A percentile compares a stretch with the other conserved stretches of the same genome.
Evolutionary conservation across 2,888 invertebrate species (phyloP).

Genomic region (Drosophila peninsularis): DNA sequence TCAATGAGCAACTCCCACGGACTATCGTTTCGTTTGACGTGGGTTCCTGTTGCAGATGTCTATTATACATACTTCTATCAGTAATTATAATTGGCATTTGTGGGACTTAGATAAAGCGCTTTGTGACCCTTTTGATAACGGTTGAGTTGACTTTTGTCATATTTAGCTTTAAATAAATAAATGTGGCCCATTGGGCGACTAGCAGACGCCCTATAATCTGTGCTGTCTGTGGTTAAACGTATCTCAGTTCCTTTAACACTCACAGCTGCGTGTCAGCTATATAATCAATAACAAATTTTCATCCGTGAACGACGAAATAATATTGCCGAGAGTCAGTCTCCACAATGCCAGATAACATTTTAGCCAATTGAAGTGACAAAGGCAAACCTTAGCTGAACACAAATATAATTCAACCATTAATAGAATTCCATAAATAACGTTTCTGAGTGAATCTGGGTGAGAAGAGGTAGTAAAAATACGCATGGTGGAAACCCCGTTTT

Average conservation of each 20-base stretch:
- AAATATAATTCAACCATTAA: background rate
- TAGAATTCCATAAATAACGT: background rate
- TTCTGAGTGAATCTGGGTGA: background rate
- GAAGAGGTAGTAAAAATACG: background rate
- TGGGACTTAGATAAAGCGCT: slow-evolving; percentile 18
- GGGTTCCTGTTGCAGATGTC: slow-evolving; percentile 40
- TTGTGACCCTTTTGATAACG: slow-evolving; percentile 66
- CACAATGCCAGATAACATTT: background rate
- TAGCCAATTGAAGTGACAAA: background rate
- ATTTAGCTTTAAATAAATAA: slow-evolving; percentile 23
- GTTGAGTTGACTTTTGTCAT: slow-evolving; percentile 59
- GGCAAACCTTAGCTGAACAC: background rate
- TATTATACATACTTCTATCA: slow-evolving; percentile 27
- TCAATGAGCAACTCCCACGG: background rate
- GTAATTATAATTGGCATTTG: slow-evolving; percentile 77
- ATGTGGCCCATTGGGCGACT: background rate
- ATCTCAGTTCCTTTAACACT: background rate
- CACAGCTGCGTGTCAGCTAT: no score
- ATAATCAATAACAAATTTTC: background rate
- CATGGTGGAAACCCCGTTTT: background rate
- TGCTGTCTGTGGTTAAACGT: background rate
- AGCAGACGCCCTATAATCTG: background rate
- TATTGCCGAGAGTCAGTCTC: background rate
- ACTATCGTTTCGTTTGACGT: slow-evolving; percentile 47
- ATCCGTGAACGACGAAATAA: no score